Evolutionary conservation across 2,113 vertebrate species (phyloP).

Genomic region (Suncus etruscus): DNA sequence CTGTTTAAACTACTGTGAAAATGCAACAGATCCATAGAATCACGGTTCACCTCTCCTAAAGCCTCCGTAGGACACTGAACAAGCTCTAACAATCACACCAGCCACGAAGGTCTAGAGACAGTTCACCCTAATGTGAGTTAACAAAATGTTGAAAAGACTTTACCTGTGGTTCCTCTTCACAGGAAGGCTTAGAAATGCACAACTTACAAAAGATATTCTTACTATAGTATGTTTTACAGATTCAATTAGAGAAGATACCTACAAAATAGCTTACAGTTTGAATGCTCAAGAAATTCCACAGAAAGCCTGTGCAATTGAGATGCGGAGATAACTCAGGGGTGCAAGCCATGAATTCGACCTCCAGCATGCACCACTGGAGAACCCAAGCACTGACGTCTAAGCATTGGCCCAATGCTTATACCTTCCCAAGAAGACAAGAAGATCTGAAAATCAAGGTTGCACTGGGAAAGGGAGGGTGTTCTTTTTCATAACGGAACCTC

Average conservation of each 20-base stretch:
- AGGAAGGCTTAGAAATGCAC: background rate
- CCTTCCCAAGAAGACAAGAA: no score
- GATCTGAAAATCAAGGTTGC: no score
- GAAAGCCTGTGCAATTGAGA: background rate
- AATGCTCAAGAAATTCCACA: background rate
- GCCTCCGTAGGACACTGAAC: background rate
- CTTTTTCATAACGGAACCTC: background rate
- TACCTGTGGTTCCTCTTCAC: background rate
- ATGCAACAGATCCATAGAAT: background rate
- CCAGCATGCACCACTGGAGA: no score
- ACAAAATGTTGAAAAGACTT: background rate
- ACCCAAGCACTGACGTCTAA: no score
- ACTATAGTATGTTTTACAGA: background rate
- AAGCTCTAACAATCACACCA: background rate
- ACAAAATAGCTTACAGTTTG: background rate
- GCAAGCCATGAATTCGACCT: no score
- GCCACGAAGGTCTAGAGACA: background rate
- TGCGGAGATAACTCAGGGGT: no score
- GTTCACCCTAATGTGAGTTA: background rate
- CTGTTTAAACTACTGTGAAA: background rate
- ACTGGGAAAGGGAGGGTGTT: background rate
- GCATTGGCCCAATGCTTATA: background rate
- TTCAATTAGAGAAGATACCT: background rate
- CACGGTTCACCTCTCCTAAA: background rate
- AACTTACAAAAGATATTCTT: slow-evolving; percentile 17